Percentiles rank a stretch among this genome's conserved stretches.
Evolutionary conservation across 2,888 invertebrate genomes (phyloP).

Genomic region (Luperina nickerlii): DNA sequence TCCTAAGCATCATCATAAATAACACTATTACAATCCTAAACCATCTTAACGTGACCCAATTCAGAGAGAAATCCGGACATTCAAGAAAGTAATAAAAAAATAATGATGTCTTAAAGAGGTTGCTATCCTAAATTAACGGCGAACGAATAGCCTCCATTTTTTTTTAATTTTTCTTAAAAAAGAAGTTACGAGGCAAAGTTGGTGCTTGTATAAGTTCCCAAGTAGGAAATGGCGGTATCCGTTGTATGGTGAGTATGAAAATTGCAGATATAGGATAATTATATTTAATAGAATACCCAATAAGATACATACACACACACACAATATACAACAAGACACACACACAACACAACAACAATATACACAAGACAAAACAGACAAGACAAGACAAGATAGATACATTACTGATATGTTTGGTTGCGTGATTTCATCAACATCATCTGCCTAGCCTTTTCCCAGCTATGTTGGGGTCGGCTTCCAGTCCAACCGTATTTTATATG

Average conservation of each 20-base stretch:
- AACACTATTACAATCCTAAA: conserved; percentile 25
- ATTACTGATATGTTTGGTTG: too few species aligned
- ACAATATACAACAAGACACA: too few species aligned
- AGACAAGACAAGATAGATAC: too few species aligned
- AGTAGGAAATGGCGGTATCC: conserved; percentile 50
- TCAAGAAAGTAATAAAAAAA: conserved; percentile 49
- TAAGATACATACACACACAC: too few species aligned
- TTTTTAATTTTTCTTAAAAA: conserved; percentile 30
- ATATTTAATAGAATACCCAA: too few species aligned
- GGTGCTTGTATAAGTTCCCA: conserved; percentile 57
- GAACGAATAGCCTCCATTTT: conserved; percentile 22
- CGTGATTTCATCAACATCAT: too few species aligned
- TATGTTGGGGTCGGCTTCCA: too few species aligned
- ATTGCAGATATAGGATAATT: background rate
- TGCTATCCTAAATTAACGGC: conserved; percentile 58
- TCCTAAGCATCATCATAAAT: conserved; percentile 18
- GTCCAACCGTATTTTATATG: too few species aligned
- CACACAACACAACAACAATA: too few species aligned
- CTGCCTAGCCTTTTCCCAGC: too few species aligned
- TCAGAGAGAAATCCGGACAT: conserved; percentile 33
- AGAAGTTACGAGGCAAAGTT: conserved; percentile 55
- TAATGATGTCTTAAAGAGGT: conserved; percentile 42
- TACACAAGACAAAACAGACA: too few species aligned
- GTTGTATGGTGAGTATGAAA: conserved; percentile 17
- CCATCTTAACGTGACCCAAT: conserved; percentile 25